These are phyloP conservation scores for Alcedo quadribrachys DNA, from an alignment of 2,797 vertebrate species.

Conservation along the genomic window DNA sequence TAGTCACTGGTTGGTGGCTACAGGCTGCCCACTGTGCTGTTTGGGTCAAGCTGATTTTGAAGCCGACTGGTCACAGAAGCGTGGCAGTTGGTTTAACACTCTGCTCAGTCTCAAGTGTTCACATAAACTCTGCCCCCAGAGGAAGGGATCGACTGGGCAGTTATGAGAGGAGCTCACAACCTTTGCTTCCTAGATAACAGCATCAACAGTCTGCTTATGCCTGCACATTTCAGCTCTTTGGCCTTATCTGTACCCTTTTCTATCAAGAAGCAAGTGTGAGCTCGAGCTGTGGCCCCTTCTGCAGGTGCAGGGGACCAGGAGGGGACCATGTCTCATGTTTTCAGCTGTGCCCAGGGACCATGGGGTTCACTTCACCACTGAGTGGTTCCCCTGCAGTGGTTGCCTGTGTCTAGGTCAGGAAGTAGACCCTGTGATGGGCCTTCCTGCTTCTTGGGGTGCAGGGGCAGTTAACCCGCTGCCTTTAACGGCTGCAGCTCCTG, in stretches of 20 bases:
- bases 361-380: background rate
- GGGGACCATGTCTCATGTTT: background rate
- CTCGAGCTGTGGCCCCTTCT: background rate
- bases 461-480: background rate
- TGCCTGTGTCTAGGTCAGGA: background rate
- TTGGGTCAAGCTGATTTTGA: background rate
- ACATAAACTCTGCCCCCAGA: background rate
- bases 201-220: background rate
- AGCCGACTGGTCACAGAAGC: background rate
- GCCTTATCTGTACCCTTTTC: background rate
- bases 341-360: background rate
- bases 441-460: background rate
- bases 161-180: background rate
- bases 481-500: background rate
- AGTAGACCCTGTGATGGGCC: background rate
- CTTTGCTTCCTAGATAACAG: conserved; percentile 17
- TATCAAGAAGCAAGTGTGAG: background rate
- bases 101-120: background rate
- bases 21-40: background rate
- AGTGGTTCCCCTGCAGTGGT: background rate
- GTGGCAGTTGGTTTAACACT: background rate
- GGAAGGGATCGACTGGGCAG: background rate
- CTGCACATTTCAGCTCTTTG: background rate
- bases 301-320: background rate
- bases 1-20: background rate